Evolutionary conservation across 2,888 invertebrate species (phyloP).

Genomic region (Agrochola circellaris): DNA sequence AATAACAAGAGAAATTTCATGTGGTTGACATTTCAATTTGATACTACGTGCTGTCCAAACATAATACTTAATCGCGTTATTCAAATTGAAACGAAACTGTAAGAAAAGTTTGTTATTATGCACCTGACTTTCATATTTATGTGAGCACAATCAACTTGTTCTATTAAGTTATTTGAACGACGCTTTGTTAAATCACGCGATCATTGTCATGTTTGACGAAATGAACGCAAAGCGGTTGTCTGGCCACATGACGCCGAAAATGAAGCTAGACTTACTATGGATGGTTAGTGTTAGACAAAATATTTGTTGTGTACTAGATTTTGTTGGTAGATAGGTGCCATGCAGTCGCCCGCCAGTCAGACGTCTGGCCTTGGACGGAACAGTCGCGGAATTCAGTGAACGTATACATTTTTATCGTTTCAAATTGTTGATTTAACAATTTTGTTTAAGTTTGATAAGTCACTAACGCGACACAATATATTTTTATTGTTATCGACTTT

Average conservation of each 20-base stretch:
- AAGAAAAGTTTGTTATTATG: no score
- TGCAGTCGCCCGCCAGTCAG: constrained; percentile 6
- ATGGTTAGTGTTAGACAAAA: neutral
- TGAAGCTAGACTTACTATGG: neutral
- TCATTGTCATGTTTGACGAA: neutral
- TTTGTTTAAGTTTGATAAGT: neutral
- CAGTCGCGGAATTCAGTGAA: neutral
- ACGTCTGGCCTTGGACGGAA: constrained; percentile 17
- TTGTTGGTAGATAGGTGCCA: neutral
- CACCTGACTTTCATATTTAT: neutral
- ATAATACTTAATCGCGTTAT: neutral
- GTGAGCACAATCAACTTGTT: neutral
- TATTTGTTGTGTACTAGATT: neutral
- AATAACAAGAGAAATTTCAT: neutral
- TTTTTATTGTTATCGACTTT: no score
- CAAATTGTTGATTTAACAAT: neutral
- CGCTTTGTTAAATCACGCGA: neutral
- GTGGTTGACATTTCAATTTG: neutral
- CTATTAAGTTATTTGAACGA: neutral
- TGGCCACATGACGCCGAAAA: neutral
- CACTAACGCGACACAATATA: no score
- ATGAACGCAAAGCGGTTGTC: neutral
- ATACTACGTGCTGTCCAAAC: neutral
- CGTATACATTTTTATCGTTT: neutral
- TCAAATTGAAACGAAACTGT: constrained; percentile 5